phyloP scores from a whole-genome alignment of 2,888 invertebrate species.

The Acronicta alni region DNA sequence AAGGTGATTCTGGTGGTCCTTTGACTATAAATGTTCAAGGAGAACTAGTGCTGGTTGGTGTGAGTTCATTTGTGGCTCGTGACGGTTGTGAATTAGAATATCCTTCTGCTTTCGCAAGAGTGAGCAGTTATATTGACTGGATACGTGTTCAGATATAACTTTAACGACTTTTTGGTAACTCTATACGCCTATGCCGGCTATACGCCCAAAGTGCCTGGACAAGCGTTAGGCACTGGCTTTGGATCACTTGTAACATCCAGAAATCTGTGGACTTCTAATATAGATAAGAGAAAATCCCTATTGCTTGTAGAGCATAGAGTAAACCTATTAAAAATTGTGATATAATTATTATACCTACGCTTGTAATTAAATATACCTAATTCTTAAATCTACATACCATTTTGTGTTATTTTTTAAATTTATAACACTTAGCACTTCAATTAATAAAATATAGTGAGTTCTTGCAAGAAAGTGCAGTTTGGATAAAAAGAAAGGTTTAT shows the following conservation, averaged over 20 bases:
- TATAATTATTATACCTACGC: background rate
- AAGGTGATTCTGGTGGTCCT: slow-evolving; percentile 80
- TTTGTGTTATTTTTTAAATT: background rate
- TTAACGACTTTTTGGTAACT: background rate
- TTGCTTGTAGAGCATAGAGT: background rate
- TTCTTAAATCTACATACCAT: background rate
- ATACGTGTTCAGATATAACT: slow-evolving; percentile 64
- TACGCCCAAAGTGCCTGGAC: no score
- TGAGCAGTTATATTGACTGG: slow-evolving; percentile 72
- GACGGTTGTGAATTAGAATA: slow-evolving; percentile 76
- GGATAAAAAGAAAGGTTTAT: no score
- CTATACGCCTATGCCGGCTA: background rate
- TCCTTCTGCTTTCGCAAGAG: slow-evolving; percentile 77
- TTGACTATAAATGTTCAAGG: slow-evolving; percentile 66
- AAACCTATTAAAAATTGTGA: slow-evolving; percentile 1
- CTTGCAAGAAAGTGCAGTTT: no score
- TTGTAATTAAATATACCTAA: slow-evolving; percentile 9
- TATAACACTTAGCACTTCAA: background rate
- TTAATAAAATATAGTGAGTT: no score
- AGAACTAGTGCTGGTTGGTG: slow-evolving; percentile 71
- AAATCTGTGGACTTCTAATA: background rate
- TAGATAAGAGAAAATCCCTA: background rate
- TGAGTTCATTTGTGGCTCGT: slow-evolving; percentile 78
- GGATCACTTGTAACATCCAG: no score
- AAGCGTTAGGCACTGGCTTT: no score